Evolutionary conservation across 2,797 vertebrate species (phyloP).

Genomic region (Malacoctenus gilli): DNA sequence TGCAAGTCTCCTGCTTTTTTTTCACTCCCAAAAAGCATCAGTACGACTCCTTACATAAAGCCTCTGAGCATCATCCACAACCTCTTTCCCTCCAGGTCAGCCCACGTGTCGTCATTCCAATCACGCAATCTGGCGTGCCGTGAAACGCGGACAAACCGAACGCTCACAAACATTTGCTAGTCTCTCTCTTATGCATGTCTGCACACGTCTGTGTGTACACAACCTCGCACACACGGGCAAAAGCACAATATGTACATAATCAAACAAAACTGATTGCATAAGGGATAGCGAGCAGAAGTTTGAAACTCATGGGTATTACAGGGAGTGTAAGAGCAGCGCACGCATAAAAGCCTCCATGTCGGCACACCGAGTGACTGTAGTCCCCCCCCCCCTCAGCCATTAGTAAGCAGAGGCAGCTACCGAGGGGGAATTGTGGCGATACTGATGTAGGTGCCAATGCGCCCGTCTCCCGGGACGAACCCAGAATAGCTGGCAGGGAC

Average conservation of each 20-base stretch:
- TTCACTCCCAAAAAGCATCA: too few species aligned
- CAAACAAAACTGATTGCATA: conserved; percentile 33
- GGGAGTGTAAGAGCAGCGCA: conserved; percentile 15
- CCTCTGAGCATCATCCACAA: too few species aligned
- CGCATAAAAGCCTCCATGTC: conserved; percentile 18
- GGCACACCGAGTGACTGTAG: conserved; percentile 23
- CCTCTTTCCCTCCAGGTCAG: conserved; percentile 14
- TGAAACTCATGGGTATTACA: conserved; percentile 17
- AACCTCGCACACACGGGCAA: conserved; percentile 12
- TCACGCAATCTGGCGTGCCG: neutral
- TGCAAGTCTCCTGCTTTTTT: too few species aligned
- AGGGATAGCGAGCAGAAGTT: conserved; percentile 30
- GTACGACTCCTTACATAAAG: too few species aligned
- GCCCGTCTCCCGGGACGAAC: conserved; percentile 42
- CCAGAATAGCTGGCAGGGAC: conserved; percentile 39
- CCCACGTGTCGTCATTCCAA: conserved; percentile 36
- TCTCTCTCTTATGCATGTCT: conserved; percentile 40
- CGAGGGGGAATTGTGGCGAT: conserved; percentile 28
- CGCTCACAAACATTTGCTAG: conserved; percentile 7
- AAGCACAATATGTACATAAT: conserved; percentile 9
- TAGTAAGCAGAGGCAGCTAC: conserved; percentile 27
- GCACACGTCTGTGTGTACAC: conserved; percentile 32
- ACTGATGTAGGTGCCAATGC: conserved; percentile 39
- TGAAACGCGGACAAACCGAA: conserved; percentile 7
- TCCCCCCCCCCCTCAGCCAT: conserved; percentile 19